Evolutionary conservation across 2,888 invertebrate species (phyloP).

Genomic region (Limulus polyphemus): DNA sequence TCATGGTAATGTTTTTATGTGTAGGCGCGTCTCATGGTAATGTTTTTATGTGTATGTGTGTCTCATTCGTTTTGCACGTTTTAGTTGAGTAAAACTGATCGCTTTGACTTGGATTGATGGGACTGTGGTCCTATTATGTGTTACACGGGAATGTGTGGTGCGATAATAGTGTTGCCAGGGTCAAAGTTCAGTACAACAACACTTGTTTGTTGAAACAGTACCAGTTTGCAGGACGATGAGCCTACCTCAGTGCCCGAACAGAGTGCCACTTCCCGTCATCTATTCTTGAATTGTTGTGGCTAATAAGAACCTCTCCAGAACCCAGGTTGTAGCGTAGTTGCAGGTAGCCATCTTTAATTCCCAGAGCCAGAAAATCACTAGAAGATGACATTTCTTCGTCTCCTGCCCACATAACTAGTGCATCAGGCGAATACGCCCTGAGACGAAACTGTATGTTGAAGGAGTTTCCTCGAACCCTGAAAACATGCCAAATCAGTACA

Average conservation of each 20-base stretch:
- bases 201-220: too few species aligned
- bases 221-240: background rate
- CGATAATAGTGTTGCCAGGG: too few species aligned
- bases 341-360: slow-evolving; percentile 63
- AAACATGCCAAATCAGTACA: background rate
- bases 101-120: too few species aligned
- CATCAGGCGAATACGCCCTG: slow-evolving; percentile 52
- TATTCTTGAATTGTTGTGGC: slow-evolving; percentile 69
- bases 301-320: slow-evolving; percentile 69
- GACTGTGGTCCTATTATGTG: too few species aligned
- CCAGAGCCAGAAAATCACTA: slow-evolving; percentile 70
- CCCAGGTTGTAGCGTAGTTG: slow-evolving; percentile 69
- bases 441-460: slow-evolving; percentile 79
- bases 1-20: too few species aligned
- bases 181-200: too few species aligned
- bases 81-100: too few species aligned
- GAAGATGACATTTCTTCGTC: slow-evolving; percentile 45
- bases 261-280: slow-evolving; percentile 82
- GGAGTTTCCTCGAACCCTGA: slow-evolving; percentile 64
- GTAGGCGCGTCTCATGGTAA: too few species aligned
- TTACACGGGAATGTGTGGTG: too few species aligned
- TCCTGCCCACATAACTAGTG: slow-evolving; percentile 75
- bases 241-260: slow-evolving; percentile 57
- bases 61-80: too few species aligned
- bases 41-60: too few species aligned